phyloP scores from a whole-genome alignment of 2,888 invertebrate species.

The Orchesellides sinensis region DNA sequence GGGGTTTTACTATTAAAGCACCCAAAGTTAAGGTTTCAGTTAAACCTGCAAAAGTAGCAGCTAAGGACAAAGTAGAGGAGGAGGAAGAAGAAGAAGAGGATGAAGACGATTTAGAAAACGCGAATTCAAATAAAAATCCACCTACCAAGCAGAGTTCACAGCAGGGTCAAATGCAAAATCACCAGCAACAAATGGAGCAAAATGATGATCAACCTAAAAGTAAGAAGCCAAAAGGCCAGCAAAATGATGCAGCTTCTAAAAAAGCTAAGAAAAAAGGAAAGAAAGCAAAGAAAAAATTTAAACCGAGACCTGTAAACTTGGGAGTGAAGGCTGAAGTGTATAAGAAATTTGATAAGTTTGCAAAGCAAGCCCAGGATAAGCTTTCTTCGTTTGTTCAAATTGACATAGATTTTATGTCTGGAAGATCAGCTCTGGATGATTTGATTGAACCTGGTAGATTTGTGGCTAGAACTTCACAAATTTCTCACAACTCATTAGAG shows the following conservation, averaged over 20 bases:
- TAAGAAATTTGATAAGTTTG: constrained; percentile 52
- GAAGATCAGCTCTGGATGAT: constrained; percentile 28
- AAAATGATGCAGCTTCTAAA: neutral
- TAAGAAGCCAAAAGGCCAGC: neutral
- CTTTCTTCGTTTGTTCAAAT: constrained; percentile 39
- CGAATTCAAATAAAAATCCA: constrained; percentile 14
- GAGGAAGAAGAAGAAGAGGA: constrained; percentile 25
- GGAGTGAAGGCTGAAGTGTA: constrained; percentile 60
- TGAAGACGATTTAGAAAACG: constrained; percentile 8
- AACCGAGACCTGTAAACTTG: constrained; percentile 54
- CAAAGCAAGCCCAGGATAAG: constrained; percentile 43
- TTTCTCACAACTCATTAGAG: constrained; percentile 9
- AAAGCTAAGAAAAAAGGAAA: constrained; percentile 3
- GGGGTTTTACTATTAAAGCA: constrained; percentile 36
- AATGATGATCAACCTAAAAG: neutral
- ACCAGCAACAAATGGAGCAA: neutral
- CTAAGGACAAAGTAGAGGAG: constrained; percentile 19
- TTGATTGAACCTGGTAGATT: constrained; percentile 32
- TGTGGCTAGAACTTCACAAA: constrained; percentile 16
- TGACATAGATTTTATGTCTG: constrained; percentile 44
- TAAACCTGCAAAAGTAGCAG: neutral
- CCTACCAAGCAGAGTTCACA: constrained; percentile 28
- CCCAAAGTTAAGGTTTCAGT: constrained; percentile 27
- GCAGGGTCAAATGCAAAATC: neutral
- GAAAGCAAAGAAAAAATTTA: constrained; percentile 37